Evolutionary conservation across 2,113 vertebrate species (phyloP).

Genomic region (Ameiurus melas): DNA sequence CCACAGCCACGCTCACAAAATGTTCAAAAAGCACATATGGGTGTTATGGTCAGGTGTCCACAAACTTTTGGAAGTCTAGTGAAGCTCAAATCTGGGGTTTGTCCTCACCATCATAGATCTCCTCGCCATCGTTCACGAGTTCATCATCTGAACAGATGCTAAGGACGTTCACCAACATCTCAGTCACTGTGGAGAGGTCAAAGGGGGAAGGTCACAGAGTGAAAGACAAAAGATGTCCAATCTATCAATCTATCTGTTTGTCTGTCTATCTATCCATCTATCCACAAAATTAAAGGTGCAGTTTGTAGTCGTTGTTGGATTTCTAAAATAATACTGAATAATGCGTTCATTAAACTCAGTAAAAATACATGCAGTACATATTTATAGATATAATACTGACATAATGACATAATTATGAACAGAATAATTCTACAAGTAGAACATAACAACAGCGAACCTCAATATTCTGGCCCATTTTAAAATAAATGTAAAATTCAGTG

Average conservation of each 20-base stretch:
- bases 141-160: slow-evolving; percentile 83
- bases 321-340: not conserved
- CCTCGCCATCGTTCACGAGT: slow-evolving; percentile 78
- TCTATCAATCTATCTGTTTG: slow-evolving; percentile 1
- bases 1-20: not conserved
- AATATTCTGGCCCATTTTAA: not conserved
- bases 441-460: not conserved
- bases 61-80: not conserved
- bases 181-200: slow-evolving; percentile 71
- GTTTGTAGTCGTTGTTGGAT: not conserved
- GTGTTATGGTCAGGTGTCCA: not conserved
- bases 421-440: not conserved
- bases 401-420: not conserved
- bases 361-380: not conserved
- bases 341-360: not conserved
- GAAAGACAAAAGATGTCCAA: not conserved
- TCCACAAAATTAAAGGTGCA: not conserved
- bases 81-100: not conserved
- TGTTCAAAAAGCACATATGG: not conserved
- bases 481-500: not conserved
- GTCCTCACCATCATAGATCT: slow-evolving; percentile 76
- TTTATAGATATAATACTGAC: not conserved
- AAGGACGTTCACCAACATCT: slow-evolving; percentile 82
- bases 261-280: not conserved
- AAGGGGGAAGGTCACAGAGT: not conserved